Conservation (phyloP, 2,888 invertebrate species). For the Geophilus truncorum region DNA sequence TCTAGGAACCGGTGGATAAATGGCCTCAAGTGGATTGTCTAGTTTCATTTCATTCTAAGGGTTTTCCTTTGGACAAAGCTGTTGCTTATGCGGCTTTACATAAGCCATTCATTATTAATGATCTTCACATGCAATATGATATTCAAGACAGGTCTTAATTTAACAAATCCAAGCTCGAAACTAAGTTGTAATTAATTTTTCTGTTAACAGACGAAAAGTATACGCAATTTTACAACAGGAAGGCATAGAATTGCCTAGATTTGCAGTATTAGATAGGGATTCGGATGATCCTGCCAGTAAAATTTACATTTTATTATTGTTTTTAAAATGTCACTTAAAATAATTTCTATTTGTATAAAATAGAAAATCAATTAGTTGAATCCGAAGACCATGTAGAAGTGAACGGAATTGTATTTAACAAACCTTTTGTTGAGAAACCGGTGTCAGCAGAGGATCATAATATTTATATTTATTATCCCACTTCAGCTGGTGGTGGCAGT, state of each 20-base stretch:
- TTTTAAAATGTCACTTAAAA: not conserved
- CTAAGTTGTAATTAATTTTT: not conserved
- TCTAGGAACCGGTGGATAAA: slow-evolving; percentile 85
- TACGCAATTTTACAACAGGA: slow-evolving; percentile 89
- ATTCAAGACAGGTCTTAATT: slow-evolving; percentile 65
- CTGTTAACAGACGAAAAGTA: slow-evolving; percentile 67
- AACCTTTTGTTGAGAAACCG: slow-evolving; percentile 99
- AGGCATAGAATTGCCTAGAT: slow-evolving; percentile 95
- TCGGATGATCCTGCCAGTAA: slow-evolving; percentile 84
- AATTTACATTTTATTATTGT: slow-evolving; percentile 44
- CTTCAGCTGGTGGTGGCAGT: slow-evolving; percentile 93
- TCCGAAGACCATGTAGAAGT: slow-evolving; percentile 97
- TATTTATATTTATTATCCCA: slow-evolving; percentile 98
- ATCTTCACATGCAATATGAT: slow-evolving; percentile 97
- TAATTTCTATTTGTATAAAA: slow-evolving; percentile 39
- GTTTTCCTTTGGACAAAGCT: slow-evolving; percentile 96
- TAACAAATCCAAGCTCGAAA: not conserved
- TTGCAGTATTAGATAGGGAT: slow-evolving; percentile 93
- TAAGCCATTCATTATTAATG: slow-evolving; percentile 95
- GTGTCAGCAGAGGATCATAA: slow-evolving; percentile 99
- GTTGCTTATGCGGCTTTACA: slow-evolving; percentile 90
- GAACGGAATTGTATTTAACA: slow-evolving; percentile 89
- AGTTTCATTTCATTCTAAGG: slow-evolving; percentile 96
- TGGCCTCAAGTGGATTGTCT: slow-evolving; percentile 98
- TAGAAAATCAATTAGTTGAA: slow-evolving; percentile 86